Percentiles rank a stretch among this genome's conserved stretches.
phyloP scores from a whole-genome alignment of 2,888 invertebrate genomes.

The Tenthredo amoena region DNA sequence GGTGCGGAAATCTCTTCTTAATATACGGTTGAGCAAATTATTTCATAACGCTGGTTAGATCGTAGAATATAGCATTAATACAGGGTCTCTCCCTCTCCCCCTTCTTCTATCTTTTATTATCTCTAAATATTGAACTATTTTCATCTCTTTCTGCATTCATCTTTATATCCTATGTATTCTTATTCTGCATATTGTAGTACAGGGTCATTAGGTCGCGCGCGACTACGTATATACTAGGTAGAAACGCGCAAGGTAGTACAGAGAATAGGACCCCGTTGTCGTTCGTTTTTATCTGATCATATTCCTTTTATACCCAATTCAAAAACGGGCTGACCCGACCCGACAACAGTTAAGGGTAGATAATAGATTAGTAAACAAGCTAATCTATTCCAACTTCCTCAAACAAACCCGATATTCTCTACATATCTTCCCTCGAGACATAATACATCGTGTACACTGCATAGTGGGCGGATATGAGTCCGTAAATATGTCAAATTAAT shows the following conservation, averaged over 20 bases:
- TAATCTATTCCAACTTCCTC: constrained; percentile 7
- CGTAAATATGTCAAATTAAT: constrained; percentile 21
- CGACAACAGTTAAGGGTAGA: constrained; percentile 8
- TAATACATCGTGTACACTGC: background rate
- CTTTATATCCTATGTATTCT: background rate
- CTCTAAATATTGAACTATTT: background rate
- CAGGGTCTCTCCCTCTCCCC: background rate
- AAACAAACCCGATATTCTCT: background rate
- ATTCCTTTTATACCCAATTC: background rate
- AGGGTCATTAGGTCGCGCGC: constrained; percentile 45
- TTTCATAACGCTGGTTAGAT: constrained; percentile 60
- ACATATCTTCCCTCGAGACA: background rate
- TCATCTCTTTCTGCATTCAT: background rate
- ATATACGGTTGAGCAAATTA: constrained; percentile 62
- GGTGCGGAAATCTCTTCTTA: constrained; percentile 60
- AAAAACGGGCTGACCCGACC: background rate
- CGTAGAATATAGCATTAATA: background rate
- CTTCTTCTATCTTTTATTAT: background rate
- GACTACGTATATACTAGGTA: background rate
- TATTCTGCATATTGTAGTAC: background rate
- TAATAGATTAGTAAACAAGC: constrained; percentile 44
- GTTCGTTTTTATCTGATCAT: constrained; percentile 44
- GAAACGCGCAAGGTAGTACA: constrained; percentile 8
- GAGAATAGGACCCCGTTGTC: background rate
- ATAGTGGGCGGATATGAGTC: background rate